Evolutionary conservation across 2,797 vertebrate genomes (phyloP), one percentile per base, ranked within the genome.

Genomic region (Dendrocincla fuliginosa): DNA sequence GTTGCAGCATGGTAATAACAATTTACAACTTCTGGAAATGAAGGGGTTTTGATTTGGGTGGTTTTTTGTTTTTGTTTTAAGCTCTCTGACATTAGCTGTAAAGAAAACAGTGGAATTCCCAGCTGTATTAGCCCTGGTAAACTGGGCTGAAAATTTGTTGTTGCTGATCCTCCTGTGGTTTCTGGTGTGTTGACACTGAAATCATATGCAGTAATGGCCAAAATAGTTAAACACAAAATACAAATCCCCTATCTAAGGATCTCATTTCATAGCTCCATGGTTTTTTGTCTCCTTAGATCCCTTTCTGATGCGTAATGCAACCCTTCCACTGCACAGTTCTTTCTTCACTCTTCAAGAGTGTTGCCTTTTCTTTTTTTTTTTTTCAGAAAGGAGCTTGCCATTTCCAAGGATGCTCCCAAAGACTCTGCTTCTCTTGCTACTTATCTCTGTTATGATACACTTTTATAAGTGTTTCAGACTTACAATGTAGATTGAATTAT

Each of bases 71-170:
- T 71, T 46, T 61, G 50, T 83, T 87, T 78, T 53, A 42, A 77
- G 55, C 42, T 20, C 12, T 24, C 30, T 60, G 85, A 68, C 80
- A 90, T 86, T 35, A 82, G 52, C 89, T 79, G 37, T 88, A 82
- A 95, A 67, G 92, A n/a, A 91, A 86, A 79, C 81, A 90, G 57
- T 68, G 87, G 71, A 77, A 88, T 64, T 94, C 60, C 70, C 80
- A 77, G 74, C 17, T 82, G 61, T 23, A 16, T 56, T 46, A 73
- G 14, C 52, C 50, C 19, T 56, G 20, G 37, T 90, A 76, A 76
- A 76, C 77, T n/a, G 55, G 64, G 39, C 52, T 35, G 44, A 37
- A 61, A 57, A 67, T 13, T 75, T 76, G 52, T 79, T 84, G 47
- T 57, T 91, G 70, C 55, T 90, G 87, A 22, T 70, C 44, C 47